These are phyloP conservation scores for Manacus vitellinus DNA, from an alignment of 2,113 vertebrate species.

Conservation along the genomic window DNA sequence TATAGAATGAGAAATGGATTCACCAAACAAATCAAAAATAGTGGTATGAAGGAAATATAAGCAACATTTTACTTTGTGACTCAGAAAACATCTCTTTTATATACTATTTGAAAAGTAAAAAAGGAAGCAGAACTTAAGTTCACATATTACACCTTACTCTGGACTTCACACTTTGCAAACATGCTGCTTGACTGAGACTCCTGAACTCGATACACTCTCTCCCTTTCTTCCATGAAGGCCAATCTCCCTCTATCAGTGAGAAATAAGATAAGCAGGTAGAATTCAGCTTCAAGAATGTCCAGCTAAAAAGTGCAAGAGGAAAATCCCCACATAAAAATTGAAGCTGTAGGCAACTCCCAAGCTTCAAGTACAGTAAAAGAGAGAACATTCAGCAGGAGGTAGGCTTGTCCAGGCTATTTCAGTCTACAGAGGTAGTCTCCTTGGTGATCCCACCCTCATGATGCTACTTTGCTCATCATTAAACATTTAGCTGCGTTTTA, in stretches of 20 bases:
- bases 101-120: not conserved
- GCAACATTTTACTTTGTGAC: not conserved
- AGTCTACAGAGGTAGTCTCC: not conserved
- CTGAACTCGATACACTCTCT: not conserved
- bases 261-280: not conserved
- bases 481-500: not conserved
- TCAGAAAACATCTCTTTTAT: not conserved
- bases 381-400: not conserved
- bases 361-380: not conserved
- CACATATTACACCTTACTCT: not conserved
- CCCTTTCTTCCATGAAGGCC: not conserved
- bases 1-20: not conserved
- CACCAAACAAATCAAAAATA: not conserved
- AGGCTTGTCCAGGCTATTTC: not conserved
- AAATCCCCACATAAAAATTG: not conserved
- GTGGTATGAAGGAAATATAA: not conserved
- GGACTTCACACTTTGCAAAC: not conserved
- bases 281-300: not conserved
- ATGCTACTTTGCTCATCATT: not conserved
- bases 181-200: not conserved
- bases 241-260: not conserved
- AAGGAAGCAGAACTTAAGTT: not conserved
- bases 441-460: not conserved
- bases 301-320: not conserved
- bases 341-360: not conserved